Base-by-base conservation (phyloP, 2,113 vertebrate genomes). In the Bucco capensis region DNA sequence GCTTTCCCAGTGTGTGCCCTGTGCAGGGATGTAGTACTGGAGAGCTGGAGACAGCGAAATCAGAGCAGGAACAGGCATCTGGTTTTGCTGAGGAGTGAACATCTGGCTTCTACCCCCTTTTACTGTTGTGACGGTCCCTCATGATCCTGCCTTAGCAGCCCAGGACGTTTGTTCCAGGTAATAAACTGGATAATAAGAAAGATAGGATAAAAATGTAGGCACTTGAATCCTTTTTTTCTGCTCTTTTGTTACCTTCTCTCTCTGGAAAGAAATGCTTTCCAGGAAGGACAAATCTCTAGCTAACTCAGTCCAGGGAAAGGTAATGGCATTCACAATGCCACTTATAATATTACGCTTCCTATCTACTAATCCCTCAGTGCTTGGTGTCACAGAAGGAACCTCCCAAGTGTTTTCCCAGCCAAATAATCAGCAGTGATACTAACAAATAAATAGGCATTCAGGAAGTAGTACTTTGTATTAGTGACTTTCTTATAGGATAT, bases 331-430 rank as follows among this genome's bases (percentile, higher is more conserved):
- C 56, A 90, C 56, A 88, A 82, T 79, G 30, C 78, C 90, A 50
- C 71, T 82, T 94, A 70, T 88, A 92, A 19, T 78, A 64, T 73
- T 90, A 76, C n/a, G 70, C 51, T 86, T 89, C 86, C 67, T 56
- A 85, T 69, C 60, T 58, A 69, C 35, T 84, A 88, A 81, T 78
- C 37, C 57, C 86, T 53, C 42, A 66, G 58, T 50, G 33, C 58
- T 87, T 49, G 15, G 54, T 90, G 35, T 51, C 66, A 85, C 12
- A 58, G 83, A 89, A 95, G 64, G 62, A 93, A 58, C 54, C 35
- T 87, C 77, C 19, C 58, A 72, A 89, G 62, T 87, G 54, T 87
- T 83, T 81, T 73, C 38, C 46, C 24, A 51, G 74, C 5, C 62
- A 79, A 85, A 89, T 76, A 82, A 76, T 87, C 70, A 82, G 38